Evolutionary conservation across 2,888 invertebrate genomes (phyloP).

Genomic region (Drosophila villosipedis): DNA sequence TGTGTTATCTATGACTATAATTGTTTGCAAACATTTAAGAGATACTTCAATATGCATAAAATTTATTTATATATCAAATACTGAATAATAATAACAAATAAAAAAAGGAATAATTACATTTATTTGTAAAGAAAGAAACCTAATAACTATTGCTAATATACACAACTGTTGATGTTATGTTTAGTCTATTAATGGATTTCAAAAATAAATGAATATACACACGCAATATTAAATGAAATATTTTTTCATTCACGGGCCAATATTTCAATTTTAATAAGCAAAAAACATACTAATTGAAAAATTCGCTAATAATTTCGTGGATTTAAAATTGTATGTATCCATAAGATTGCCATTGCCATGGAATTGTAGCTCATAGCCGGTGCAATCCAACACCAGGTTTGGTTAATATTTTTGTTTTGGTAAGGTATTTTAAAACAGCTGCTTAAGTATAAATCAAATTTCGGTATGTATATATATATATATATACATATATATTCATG

Average conservation of each 20-base stretch:
- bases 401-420: background rate
- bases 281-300: background rate
- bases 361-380: background rate
- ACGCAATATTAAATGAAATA: slow-evolving; percentile 33
- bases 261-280: background rate
- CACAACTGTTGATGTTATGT: slow-evolving; percentile 83
- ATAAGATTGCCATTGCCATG: background rate
- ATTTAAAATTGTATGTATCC: background rate
- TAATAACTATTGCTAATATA: slow-evolving; percentile 79
- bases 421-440: background rate
- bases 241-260: background rate
- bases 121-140: slow-evolving; percentile 48
- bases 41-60: slow-evolving; percentile 53
- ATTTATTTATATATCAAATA: slow-evolving; percentile 67
- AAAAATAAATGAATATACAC: slow-evolving; percentile 73
- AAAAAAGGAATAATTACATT: slow-evolving; percentile 22
- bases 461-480: background rate
- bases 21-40: slow-evolving; percentile 70
- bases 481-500: background rate
- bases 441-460: background rate
- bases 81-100: slow-evolving; percentile 20
- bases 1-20: slow-evolving; percentile 81
- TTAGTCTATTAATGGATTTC: slow-evolving; percentile 79
- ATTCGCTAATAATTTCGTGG: background rate
- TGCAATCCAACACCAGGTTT: background rate